Evolutionary conservation across 2,113 vertebrate species (phyloP).

Genomic region (Hyaena hyaena): DNA sequence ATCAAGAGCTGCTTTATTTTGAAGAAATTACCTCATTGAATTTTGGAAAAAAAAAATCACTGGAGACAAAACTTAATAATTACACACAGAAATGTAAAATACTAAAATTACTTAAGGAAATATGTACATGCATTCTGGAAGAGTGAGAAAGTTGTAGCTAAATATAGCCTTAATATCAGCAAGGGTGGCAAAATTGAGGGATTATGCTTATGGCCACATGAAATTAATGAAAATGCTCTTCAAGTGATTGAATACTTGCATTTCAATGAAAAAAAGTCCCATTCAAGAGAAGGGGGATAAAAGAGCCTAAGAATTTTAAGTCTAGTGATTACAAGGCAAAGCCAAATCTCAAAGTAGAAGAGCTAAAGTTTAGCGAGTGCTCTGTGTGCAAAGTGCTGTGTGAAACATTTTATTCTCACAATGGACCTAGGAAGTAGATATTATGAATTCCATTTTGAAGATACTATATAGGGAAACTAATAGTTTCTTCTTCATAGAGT

Average conservation of each 20-base stretch:
- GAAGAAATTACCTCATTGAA: constrained; percentile 45
- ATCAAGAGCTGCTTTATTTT: constrained; percentile 5
- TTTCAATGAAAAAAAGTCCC: constrained; percentile 9
- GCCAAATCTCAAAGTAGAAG: neutral
- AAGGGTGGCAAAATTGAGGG: constrained; percentile 13
- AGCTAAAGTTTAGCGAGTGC: neutral
- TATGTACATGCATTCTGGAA: constrained; percentile 53
- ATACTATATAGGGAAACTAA: neutral
- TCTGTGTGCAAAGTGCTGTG: neutral
- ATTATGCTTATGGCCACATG: neutral
- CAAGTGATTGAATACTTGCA: constrained; percentile 39
- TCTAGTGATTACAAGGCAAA: neutral
- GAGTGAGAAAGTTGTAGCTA: constrained; percentile 53
- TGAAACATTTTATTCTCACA: constrained; percentile 47
- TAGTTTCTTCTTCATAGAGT: neutral
- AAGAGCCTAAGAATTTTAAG: constrained; percentile 38
- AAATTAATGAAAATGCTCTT: constrained; percentile 40
- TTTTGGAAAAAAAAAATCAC: constrained; percentile 42
- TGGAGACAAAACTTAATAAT: constrained; percentile 23
- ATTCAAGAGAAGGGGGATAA: neutral
- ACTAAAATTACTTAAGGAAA: constrained; percentile 52
- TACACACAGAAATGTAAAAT: constrained; percentile 42
- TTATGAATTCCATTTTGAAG: constrained; percentile 32
- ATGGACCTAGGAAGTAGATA: neutral
- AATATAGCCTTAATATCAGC: neutral